Conservation (phyloP, 2,888 invertebrate genomes). For the Brachypalpus laphriformis region DNA sequence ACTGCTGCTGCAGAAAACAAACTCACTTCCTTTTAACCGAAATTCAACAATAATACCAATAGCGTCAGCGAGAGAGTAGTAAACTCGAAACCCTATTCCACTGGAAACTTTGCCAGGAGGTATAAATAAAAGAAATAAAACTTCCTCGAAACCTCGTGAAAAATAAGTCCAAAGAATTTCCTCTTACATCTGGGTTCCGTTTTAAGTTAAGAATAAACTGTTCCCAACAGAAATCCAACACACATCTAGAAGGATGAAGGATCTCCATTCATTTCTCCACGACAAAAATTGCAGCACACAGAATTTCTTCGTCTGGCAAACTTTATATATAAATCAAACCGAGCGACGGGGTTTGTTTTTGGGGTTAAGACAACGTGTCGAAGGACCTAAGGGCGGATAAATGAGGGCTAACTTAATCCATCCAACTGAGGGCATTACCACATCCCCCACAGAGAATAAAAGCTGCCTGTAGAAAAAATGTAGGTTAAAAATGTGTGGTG, state of each 20-base stretch:
- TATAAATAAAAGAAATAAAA: conserved; percentile 43
- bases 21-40: conserved; percentile 4
- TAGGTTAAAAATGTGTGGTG: conserved; percentile 36
- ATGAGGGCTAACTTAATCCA: conserved; percentile 51
- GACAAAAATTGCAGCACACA: conserved; percentile 32
- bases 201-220: conserved; percentile 41
- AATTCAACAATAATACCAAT: conserved; percentile 29
- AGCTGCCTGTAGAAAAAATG: conserved; percentile 27
- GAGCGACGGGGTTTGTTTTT: conserved; percentile 43
- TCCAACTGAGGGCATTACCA: conserved; percentile 36
- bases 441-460: conserved; percentile 1
- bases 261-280: conserved; percentile 42
- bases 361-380: conserved; percentile 45
- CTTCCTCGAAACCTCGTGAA: conserved; percentile 12
- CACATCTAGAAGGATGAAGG: conserved; percentile 31
- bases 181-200: conserved; percentile 52
- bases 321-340: conserved; percentile 57
- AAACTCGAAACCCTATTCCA: conserved; percentile 5
- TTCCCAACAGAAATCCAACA: conserved; percentile 10
- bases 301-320: conserved; percentile 24
- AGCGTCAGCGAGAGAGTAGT: conserved; percentile 15
- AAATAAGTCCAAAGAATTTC: conserved; percentile 27
- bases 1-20: conserved; percentile 26
- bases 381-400: conserved; percentile 37
- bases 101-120: conserved; percentile 27